These are phyloP conservation scores for Eristalinus sepulchralis DNA, from an alignment of 2,888 invertebrate genomes.

Conservation along the genomic window DNA sequence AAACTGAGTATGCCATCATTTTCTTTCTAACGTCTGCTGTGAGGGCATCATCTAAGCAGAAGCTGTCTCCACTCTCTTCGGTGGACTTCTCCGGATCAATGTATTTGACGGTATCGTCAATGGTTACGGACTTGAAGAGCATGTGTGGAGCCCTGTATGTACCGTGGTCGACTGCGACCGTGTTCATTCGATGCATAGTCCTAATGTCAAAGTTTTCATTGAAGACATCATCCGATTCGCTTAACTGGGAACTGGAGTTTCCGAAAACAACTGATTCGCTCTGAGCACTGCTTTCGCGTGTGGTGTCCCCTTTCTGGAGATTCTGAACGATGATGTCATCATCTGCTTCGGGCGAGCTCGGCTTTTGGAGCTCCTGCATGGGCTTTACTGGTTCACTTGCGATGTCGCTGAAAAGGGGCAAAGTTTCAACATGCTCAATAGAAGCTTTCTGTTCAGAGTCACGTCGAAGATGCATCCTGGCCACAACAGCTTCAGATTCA, in stretches of 20 bases:
- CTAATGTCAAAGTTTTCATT: conserved; percentile 27
- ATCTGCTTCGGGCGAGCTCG: conserved; percentile 73
- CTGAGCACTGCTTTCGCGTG: conserved; percentile 75
- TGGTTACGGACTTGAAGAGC: conserved; percentile 74
- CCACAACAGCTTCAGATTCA: conserved; percentile 75
- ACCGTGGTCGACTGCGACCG: conserved; percentile 73
- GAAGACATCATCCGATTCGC: conserved; percentile 50
- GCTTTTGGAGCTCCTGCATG: conserved; percentile 73
- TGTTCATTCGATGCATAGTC: conserved; percentile 74
- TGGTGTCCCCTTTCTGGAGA: conserved; percentile 73
- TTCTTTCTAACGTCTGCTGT: conserved; percentile 77
- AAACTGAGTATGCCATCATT: conserved; percentile 78
- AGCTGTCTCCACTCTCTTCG: conserved; percentile 71
- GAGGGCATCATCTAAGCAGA: conserved; percentile 76
- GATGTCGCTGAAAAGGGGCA: conserved; percentile 74
- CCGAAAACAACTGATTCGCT: conserved; percentile 76
- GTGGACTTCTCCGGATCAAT: conserved; percentile 69
- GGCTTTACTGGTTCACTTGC: conserved; percentile 70
- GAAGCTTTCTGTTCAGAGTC: conserved; percentile 72
- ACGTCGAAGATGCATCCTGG: conserved; percentile 75
- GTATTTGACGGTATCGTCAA: conserved; percentile 74
- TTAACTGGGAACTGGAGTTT: conserved; percentile 30
- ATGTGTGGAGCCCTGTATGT: conserved; percentile 53
- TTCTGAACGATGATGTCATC: conserved; percentile 76
- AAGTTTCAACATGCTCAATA: conserved; percentile 31